Percentiles rank a stretch among this genome's conserved stretches.
phyloP scores from a whole-genome alignment of 2,797 vertebrate species.

The Gymnocypris eckloni region DNA sequence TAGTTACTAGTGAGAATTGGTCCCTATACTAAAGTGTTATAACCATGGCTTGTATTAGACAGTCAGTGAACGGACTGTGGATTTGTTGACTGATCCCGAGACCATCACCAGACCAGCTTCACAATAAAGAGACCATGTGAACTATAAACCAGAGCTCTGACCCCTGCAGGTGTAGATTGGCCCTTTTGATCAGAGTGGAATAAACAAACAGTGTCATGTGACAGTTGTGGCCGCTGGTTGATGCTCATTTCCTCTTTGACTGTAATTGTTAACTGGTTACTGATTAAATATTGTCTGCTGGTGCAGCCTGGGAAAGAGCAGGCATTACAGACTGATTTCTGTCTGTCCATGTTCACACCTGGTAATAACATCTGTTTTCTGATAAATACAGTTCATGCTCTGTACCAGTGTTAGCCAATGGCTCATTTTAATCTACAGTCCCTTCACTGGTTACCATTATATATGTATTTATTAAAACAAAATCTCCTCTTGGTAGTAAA shows the following conservation, averaged over 20 bases:
- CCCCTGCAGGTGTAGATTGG: slow-evolving; percentile 36
- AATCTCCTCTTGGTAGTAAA: no score
- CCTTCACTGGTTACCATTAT: neutral
- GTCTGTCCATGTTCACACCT: neutral
- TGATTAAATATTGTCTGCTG: slow-evolving; percentile 55
- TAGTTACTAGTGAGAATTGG: no score
- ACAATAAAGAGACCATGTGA: neutral
- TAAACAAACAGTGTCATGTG: slow-evolving; percentile 23
- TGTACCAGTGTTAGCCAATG: neutral
- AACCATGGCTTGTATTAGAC: no score
- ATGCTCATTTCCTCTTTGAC: slow-evolving; percentile 38
- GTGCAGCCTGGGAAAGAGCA: slow-evolving; percentile 32
- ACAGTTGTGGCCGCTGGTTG: slow-evolving; percentile 33
- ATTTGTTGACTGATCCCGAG: neutral
- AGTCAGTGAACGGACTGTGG: neutral
- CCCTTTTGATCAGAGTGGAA: slow-evolving; percentile 11
- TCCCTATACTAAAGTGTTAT: no score
- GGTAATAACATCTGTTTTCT: neutral
- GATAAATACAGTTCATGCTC: neutral
- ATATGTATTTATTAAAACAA: no score
- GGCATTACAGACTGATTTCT: neutral
- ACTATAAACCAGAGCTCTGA: neutral
- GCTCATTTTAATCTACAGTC: neutral
- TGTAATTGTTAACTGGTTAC: slow-evolving; percentile 55
- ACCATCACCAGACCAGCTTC: neutral